These are phyloP conservation scores for Ophion costatus DNA, from an alignment of 2,888 invertebrate genomes.

Conservation along the genomic window DNA sequence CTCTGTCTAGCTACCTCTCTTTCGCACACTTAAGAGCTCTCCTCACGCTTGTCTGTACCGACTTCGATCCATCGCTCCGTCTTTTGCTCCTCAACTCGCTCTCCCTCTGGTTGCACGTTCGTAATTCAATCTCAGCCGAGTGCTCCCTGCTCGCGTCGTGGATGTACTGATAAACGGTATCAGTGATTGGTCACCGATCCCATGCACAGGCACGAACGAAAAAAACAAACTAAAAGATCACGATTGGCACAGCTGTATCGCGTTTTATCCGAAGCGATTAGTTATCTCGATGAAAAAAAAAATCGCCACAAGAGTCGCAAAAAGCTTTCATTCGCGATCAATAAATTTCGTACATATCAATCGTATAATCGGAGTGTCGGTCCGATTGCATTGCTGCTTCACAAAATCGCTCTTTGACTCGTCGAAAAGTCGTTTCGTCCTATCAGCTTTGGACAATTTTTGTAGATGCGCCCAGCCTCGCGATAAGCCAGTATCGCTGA, in stretches of 20 bases:
- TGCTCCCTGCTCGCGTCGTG: slow-evolving; percentile 12
- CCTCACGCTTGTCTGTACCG: background rate
- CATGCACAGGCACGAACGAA: background rate
- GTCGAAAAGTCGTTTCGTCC: no score
- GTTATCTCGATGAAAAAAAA: slow-evolving; percentile 13
- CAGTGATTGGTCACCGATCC: slow-evolving; percentile 35
- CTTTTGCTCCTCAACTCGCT: slow-evolving; percentile 6
- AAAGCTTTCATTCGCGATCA: background rate
- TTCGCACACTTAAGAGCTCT: slow-evolving; percentile 7
- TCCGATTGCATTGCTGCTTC: no score
- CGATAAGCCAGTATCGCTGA: background rate
- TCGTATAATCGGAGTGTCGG: background rate
- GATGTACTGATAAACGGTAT: slow-evolving; percentile 40
- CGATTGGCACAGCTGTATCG: slow-evolving; percentile 29
- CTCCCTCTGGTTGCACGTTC: slow-evolving; percentile 48
- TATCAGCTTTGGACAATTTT: background rate
- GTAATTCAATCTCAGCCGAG: slow-evolving; percentile 62
- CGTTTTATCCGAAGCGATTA: slow-evolving; percentile 14
- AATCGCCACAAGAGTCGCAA: background rate
- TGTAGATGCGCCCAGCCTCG: background rate
- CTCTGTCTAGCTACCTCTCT: background rate
- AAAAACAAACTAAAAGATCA: slow-evolving; percentile 1
- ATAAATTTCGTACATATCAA: background rate
- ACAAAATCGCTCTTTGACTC: no score
- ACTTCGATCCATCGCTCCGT: slow-evolving; percentile 30